Evolutionary conservation across 2,888 invertebrate species (phyloP).

Genomic region (Conistra vaccinii): DNA sequence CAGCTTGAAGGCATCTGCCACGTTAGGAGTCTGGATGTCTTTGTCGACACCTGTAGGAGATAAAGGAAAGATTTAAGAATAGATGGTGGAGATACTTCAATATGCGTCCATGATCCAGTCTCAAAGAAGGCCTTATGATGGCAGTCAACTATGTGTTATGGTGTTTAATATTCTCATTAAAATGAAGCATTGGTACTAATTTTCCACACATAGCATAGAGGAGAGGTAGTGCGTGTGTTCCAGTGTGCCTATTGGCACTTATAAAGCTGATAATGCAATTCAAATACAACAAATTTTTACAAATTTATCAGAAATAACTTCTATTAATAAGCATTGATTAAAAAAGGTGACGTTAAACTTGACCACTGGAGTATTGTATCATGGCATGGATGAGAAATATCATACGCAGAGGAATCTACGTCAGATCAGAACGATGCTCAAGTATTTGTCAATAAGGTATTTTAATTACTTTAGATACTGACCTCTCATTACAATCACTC

Average conservation of each 20-base stretch:
- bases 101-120: too few species aligned
- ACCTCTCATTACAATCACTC: conserved; percentile 94
- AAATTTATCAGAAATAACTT: not conserved
- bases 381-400: not conserved
- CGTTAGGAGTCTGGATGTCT: conserved; percentile 93
- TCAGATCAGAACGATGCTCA: not conserved
- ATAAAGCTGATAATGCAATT: too few species aligned
- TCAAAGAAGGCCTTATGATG: too few species aligned
- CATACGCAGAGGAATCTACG: not conserved
- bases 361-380: not conserved
- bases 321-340: not conserved
- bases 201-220: not conserved
- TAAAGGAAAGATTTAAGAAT: not conserved
- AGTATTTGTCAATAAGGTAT: not conserved
- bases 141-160: too few species aligned
- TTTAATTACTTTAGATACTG: conserved; percentile 8
- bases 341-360: not conserved
- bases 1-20: conserved; percentile 95
- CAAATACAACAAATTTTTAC: too few species aligned
- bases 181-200: not conserved
- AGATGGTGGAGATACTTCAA: too few species aligned
- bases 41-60: conserved; percentile 90
- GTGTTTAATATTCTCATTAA: not conserved
- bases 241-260: too few species aligned
- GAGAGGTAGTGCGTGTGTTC: not conserved